Evolutionary conservation across 2,797 vertebrate species (phyloP).

Genomic region (Alcedo atthis): DNA sequence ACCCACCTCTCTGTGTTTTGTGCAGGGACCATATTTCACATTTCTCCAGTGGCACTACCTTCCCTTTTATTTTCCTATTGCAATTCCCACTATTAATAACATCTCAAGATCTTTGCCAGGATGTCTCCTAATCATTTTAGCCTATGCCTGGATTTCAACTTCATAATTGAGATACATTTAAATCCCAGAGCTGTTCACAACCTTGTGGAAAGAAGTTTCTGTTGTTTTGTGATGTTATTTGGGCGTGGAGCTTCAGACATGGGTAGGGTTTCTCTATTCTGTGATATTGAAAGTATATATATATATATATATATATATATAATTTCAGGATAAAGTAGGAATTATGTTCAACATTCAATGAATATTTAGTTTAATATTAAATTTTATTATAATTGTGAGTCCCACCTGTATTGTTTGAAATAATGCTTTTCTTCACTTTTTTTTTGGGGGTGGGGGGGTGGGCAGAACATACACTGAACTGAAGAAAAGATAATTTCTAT

Average conservation of each 20-base stretch:
- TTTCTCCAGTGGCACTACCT: neutral
- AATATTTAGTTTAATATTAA: neutral
- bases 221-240: neutral
- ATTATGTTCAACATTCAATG: neutral
- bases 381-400: neutral
- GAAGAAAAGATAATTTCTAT: neutral
- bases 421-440: neutral
- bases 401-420: rapidly evolving
- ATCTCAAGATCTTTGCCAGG: rapidly evolving
- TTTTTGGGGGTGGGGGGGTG: neutral
- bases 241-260: neutral
- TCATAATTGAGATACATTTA: neutral
- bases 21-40: neutral
- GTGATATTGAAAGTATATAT: neutral
- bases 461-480: neutral
- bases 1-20: neutral
- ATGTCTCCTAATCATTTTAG: neutral
- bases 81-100: neutral
- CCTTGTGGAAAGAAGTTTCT: neutral
- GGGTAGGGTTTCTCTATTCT: neutral
- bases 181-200: neutral
- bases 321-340: neutral
- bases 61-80: neutral
- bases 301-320: too few species aligned
- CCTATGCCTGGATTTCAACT: neutral